Evolutionary conservation across 2,888 invertebrate species (phyloP).

Genomic region (Amphipoea lucens): DNA sequence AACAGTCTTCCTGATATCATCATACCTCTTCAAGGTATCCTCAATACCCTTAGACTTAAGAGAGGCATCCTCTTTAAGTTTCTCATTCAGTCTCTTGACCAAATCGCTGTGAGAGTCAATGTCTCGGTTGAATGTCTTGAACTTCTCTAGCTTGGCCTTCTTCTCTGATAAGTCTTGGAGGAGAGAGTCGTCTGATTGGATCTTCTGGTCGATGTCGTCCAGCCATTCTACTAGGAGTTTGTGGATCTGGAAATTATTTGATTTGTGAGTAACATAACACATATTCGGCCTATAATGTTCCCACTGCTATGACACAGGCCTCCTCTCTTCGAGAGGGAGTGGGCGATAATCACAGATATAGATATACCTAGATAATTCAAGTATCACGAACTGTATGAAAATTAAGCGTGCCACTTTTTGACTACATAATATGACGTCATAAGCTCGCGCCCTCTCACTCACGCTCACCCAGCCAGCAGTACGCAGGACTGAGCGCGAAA

Average conservation of each 20-base stretch:
- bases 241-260: constrained; percentile 86
- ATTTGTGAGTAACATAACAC: neutral
- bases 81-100: constrained; percentile 93
- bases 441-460: too few species aligned
- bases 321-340: too few species aligned
- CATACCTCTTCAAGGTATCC: constrained; percentile 93
- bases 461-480: too few species aligned
- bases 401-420: too few species aligned
- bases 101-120: constrained; percentile 94
- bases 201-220: constrained; percentile 95
- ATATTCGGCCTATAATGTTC: too few species aligned
- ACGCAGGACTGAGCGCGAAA: too few species aligned
- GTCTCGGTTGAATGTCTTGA: constrained; percentile 95
- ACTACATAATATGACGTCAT: too few species aligned
- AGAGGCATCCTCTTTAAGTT: constrained; percentile 92
- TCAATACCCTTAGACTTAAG: constrained; percentile 93
- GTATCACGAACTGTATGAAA: too few species aligned
- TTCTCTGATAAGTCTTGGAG: constrained; percentile 97
- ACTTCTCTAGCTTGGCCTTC: constrained; percentile 96
- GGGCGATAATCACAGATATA: too few species aligned
- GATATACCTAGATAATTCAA: too few species aligned
- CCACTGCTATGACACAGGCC: too few species aligned
- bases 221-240: constrained; percentile 96
- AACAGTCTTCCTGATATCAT: constrained; percentile 92
- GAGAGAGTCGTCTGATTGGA: constrained; percentile 93